These are phyloP conservation scores for Drosophila triauraria DNA, from an alignment of 1,140 invertebrate genomes.

Conservation along the genomic window DNA sequence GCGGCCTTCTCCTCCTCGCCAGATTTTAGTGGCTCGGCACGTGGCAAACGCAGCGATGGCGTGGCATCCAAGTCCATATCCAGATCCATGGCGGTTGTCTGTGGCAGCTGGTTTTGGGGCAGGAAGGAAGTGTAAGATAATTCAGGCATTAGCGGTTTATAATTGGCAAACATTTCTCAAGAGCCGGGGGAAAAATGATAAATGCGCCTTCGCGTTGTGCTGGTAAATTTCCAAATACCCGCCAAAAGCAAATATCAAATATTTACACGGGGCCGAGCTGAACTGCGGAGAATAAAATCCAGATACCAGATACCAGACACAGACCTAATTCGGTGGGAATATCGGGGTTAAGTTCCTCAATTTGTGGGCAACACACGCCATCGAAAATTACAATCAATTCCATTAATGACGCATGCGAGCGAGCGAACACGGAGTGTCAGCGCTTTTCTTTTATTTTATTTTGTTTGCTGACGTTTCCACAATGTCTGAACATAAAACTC, in stretches of 20 bases:
- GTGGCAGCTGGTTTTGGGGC: constrained; percentile 32
- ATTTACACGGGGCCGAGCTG: constrained; percentile 21
- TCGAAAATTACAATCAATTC: constrained; percentile 51
- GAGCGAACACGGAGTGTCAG: constrained; percentile 6
- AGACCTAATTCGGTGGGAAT: constrained; percentile 20
- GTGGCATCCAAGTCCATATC: constrained; percentile 5
- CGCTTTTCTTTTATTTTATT: constrained; percentile 12
- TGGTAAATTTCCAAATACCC: constrained; percentile 34
- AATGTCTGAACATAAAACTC: constrained; percentile 25
- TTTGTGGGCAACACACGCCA: constrained; percentile 34
- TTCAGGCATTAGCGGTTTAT: constrained; percentile 38
- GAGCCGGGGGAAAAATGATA: constrained; percentile 9
- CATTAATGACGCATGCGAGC: constrained; percentile 42
- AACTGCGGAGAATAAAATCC: constrained; percentile 30
- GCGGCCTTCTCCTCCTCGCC: constrained; percentile 11
- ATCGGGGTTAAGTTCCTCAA: constrained; percentile 24
- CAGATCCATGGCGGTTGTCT: constrained; percentile 10
- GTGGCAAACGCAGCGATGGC: constrained; percentile 17
- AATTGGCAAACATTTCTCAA: constrained; percentile 33
- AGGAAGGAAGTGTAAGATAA: constrained; percentile 26
- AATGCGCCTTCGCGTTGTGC: constrained; percentile 3
- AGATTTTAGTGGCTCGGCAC: constrained; percentile 39
- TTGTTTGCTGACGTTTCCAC: constrained; percentile 12
- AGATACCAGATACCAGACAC: constrained; percentile 40
- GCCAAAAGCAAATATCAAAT: constrained; percentile 39